Evolutionary conservation across 2,888 invertebrate species (phyloP).

Genomic region (Caradrina clavipalpis): DNA sequence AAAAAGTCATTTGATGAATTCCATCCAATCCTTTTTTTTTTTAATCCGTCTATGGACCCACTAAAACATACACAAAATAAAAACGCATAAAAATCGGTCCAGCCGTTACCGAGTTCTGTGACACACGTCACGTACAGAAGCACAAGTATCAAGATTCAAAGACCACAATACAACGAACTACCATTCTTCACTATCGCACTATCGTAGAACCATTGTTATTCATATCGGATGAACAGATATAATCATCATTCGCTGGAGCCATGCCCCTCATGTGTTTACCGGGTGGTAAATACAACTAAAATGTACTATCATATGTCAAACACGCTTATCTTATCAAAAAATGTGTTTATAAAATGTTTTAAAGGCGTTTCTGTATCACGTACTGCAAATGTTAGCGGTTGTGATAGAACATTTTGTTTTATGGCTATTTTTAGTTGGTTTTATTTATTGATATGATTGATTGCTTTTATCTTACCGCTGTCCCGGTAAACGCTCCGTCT

Average conservation of each 20-base stretch:
- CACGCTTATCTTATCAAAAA: constrained; percentile 41
- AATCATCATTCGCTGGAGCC: constrained; percentile 17
- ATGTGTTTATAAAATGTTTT: constrained; percentile 25
- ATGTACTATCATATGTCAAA: constrained; percentile 20
- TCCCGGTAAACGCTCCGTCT: no score
- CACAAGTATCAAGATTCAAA: not conserved
- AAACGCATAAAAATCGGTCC: no score
- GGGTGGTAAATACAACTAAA: constrained; percentile 28
- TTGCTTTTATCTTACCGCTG: no score
- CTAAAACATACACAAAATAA: no score
- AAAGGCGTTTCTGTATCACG: constrained; percentile 11
- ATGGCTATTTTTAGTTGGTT: no score
- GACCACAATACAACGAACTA: constrained; percentile 11
- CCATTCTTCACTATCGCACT: constrained; percentile 20
- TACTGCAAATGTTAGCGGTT: not conserved
- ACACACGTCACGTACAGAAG: no score
- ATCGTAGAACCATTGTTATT: constrained; percentile 32
- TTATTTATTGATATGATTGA: no score
- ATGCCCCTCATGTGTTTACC: constrained; percentile 35
- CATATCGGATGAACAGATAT: constrained; percentile 49
- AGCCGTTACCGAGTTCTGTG: no score
- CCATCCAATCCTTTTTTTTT: no score
- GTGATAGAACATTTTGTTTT: not conserved
- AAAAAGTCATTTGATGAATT: no score
- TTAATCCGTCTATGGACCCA: no score